These are phyloP conservation scores for Druon quercuslanigerum DNA, from an alignment of 1,140 invertebrate genomes.

Conservation along the genomic window DNA sequence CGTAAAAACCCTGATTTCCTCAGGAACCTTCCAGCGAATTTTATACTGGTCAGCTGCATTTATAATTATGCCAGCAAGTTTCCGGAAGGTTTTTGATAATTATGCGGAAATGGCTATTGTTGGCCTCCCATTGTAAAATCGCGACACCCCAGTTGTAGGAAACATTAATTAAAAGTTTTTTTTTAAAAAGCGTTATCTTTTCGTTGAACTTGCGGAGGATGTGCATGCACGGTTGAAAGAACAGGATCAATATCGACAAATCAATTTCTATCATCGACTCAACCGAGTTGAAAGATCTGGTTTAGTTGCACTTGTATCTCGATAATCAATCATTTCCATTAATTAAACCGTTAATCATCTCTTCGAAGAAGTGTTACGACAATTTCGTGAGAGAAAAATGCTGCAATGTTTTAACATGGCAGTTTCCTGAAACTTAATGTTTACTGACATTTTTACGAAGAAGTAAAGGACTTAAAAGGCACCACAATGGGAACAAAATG, in stretches of 20 bases:
- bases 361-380: too few relatives aligned
- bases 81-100: conserved; percentile 6
- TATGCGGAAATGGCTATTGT: conserved; percentile 9
- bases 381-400: too few relatives aligned
- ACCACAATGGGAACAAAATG: conserved; percentile 12
- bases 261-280: conserved; percentile 2
- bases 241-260: background rate
- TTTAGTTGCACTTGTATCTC: conserved; percentile 16
- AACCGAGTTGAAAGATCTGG: background rate
- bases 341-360: background rate
- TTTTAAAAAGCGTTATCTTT: background rate
- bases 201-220: conserved; percentile 16
- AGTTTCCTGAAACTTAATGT: too few relatives aligned
- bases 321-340: background rate
- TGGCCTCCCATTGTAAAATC: too few relatives aligned
- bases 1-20: background rate
- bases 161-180: background rate
- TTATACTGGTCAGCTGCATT: background rate
- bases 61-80: conserved; percentile 3
- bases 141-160: background rate
- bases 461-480: background rate
- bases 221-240: background rate
- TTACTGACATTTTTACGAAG: background rate
- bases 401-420: too few relatives aligned
- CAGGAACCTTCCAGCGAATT: background rate